Percentiles rank a stretch among this genome's conserved stretches.
Evolutionary conservation across 2,888 invertebrate species (phyloP).

Genomic region (Drosophila putrida): DNA sequence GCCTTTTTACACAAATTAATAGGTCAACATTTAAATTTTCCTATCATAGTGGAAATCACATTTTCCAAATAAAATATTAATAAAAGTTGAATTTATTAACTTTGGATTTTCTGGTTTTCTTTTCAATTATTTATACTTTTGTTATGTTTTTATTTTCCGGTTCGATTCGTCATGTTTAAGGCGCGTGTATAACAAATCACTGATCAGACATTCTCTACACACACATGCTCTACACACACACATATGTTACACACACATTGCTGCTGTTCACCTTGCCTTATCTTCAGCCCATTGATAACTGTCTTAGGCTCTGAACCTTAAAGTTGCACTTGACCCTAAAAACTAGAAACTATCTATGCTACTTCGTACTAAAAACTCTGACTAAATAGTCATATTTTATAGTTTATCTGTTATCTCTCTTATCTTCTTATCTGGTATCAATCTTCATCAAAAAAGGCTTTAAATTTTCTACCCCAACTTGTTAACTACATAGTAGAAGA

Average conservation of each 20-base stretch:
- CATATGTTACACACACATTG: not conserved
- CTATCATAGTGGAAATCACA: no score
- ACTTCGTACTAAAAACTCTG: not conserved
- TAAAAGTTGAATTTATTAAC: no score
- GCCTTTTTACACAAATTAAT: no score
- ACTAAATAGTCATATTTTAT: not conserved
- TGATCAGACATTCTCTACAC: no score
- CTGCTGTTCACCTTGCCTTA: not conserved
- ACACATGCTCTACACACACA: not conserved
- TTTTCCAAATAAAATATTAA: no score
- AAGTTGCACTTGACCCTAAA: slow-evolving; percentile 13
- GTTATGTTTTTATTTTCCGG: no score
- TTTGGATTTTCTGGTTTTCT: no score
- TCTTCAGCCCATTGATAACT: slow-evolving; percentile 3
- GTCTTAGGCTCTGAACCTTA: not conserved
- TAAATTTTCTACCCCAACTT: not conserved
- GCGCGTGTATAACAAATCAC: no score
- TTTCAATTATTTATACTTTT: no score
- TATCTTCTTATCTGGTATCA: slow-evolving; percentile 13
- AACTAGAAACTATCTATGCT: not conserved
- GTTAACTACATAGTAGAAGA: not conserved
- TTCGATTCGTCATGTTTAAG: no score
- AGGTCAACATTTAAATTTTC: no score
- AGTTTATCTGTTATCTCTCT: slow-evolving; percentile 2
- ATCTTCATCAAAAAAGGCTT: slow-evolving; percentile 23